phyloP scores from a whole-genome alignment of 1,140 invertebrate species.

The Diorhabda elongata region DNA sequence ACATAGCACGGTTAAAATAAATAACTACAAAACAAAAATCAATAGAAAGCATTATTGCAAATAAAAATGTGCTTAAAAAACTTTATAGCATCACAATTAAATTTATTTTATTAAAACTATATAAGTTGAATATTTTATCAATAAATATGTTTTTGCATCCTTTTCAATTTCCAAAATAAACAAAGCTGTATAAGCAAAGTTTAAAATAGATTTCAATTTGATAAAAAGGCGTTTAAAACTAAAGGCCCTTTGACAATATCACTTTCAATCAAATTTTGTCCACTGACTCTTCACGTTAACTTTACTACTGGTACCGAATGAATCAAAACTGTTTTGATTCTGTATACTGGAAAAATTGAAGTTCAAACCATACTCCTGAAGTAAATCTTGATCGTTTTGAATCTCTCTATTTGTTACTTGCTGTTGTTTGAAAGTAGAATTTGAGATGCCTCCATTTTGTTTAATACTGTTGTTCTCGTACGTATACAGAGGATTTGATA shows the following conservation, averaged over 20 bases:
- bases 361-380: conserved; percentile 55
- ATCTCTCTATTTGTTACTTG: background rate
- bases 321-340: conserved; percentile 31
- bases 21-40: no score
- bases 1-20: no score
- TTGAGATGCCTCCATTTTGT: conserved; percentile 26
- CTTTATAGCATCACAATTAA: no score
- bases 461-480: conserved; percentile 40
- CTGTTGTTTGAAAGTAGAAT: conserved; percentile 3
- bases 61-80: no score
- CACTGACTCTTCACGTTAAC: conserved; percentile 41
- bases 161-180: no score
- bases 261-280: conserved; percentile 44
- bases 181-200: background rate
- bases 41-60: no score
- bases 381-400: conserved; percentile 49
- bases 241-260: conserved; percentile 6
- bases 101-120: no score
- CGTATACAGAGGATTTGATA: conserved; percentile 44
- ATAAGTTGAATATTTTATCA: no score
- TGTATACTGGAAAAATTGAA: conserved; percentile 46
- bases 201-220: background rate
- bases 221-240: background rate
- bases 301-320: conserved; percentile 32
- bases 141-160: no score